phyloP scores from a whole-genome alignment of 1,140 invertebrate genomes.

The Polyergus mexicanus region DNA sequence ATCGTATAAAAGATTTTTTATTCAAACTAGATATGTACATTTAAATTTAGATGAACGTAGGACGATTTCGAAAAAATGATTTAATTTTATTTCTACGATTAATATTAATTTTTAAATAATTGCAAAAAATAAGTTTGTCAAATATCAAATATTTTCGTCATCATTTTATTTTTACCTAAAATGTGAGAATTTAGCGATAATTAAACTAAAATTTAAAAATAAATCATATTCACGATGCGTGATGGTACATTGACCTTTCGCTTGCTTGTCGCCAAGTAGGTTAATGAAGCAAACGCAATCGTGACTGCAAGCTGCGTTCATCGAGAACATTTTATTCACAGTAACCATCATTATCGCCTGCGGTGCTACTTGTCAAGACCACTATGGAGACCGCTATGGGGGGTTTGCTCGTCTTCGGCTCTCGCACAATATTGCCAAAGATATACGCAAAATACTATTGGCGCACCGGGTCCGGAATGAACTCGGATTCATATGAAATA shows the following conservation, averaged over 20 bases:
- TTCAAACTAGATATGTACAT: neutral
- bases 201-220: neutral
- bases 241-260: slow-evolving; percentile 11
- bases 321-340: slow-evolving; percentile 19
- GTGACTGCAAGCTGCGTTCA: neutral
- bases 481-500: slow-evolving; percentile 43
- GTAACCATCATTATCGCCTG: neutral
- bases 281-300: slow-evolving; percentile 19
- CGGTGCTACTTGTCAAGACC: slow-evolving; percentile 13
- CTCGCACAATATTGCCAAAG: slow-evolving; percentile 18
- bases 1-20: neutral
- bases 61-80: neutral
- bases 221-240: neutral
- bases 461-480: neutral
- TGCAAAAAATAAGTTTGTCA: neutral
- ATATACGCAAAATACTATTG: slow-evolving; percentile 31
- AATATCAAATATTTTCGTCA: neutral
- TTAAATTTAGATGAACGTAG: neutral
- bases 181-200: neutral
- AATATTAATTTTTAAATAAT: slow-evolving; percentile 5
- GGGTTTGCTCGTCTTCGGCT: neutral
- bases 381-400: neutral
- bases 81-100: neutral
- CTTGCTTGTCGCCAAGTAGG: neutral
- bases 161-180: neutral